These are phyloP conservation scores for Eupithecia subumbrata DNA, from an alignment of 2,888 invertebrate species.

Conservation along the genomic window DNA sequence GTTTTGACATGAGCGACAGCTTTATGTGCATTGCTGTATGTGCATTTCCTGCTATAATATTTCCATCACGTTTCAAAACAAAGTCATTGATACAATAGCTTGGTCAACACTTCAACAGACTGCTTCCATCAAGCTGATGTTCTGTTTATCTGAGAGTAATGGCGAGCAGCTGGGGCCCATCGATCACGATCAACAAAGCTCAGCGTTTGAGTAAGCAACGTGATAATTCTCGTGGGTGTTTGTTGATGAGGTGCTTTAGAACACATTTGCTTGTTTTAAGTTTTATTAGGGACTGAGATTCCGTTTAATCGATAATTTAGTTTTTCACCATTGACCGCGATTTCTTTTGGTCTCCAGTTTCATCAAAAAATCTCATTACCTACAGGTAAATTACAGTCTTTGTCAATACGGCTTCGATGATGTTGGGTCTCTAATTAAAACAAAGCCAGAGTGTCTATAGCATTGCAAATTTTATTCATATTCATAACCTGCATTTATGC, in stretches of 20 bases:
- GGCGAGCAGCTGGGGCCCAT: constrained; percentile 44
- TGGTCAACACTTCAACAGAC: constrained; percentile 2
- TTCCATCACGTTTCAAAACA: background rate
- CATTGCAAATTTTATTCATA: too few relatives aligned
- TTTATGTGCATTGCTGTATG: background rate
- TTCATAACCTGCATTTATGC: too few relatives aligned
- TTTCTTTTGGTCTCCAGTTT: background rate
- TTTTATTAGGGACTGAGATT: background rate
- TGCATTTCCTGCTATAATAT: background rate
- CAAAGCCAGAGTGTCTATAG: background rate
- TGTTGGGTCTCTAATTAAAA: background rate
- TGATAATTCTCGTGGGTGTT: constrained; percentile 17
- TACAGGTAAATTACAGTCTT: too few relatives aligned
- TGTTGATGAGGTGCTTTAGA: constrained; percentile 11
- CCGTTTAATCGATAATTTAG: background rate
- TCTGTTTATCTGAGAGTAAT: constrained; percentile 37
- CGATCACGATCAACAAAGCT: constrained; percentile 41
- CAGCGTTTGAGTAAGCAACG: constrained; percentile 15
- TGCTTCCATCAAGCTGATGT: constrained; percentile 29
- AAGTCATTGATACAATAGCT: background rate
- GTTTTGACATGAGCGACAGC: background rate
- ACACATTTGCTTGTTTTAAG: background rate
- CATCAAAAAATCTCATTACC: too few relatives aligned
- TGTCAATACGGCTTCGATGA: background rate
- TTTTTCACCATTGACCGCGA: background rate